Evolutionary conservation across 2,797 vertebrate species (phyloP).

Genomic region (Crax fasciolata): DNA sequence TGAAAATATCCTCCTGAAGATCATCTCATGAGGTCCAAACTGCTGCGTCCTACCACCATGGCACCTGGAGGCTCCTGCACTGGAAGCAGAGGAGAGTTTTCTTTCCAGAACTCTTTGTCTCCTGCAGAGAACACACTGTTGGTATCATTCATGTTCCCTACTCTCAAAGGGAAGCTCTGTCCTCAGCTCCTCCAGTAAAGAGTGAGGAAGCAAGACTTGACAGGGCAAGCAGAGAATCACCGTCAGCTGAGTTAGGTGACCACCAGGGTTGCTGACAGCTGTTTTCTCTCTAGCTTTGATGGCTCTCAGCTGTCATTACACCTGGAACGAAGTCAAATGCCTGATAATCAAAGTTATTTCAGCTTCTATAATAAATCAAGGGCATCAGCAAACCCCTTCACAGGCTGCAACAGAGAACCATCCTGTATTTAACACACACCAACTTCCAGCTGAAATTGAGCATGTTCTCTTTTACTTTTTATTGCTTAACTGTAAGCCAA

Average conservation of each 20-base stretch:
- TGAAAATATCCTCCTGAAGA: neutral
- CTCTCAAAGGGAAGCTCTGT: neutral
- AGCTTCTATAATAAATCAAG: neutral
- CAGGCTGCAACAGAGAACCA: neutral
- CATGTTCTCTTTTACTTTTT: accelerated
- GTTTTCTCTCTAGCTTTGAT: conserved; percentile 13
- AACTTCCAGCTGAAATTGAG: neutral
- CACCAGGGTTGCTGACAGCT: neutral
- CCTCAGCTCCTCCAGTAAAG: neutral
- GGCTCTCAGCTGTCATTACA: conserved; percentile 6
- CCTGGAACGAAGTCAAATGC: conserved; percentile 51
- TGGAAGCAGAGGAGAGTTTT: neutral
- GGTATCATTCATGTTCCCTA: neutral
- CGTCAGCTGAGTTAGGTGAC: neutral
- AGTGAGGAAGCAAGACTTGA: neutral
- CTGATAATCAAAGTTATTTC: neutral
- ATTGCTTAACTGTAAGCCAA: neutral
- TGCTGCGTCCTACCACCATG: accelerated
- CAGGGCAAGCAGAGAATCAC: neutral
- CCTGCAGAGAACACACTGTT: neutral
- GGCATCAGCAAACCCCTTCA: neutral
- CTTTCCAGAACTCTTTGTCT: neutral
- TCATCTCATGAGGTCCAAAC: accelerated
- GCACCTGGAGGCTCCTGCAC: neutral
- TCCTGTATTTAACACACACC: neutral